Conservation (phyloP, 2,888 invertebrate genomes). For the Drosophila mimica region DNA sequence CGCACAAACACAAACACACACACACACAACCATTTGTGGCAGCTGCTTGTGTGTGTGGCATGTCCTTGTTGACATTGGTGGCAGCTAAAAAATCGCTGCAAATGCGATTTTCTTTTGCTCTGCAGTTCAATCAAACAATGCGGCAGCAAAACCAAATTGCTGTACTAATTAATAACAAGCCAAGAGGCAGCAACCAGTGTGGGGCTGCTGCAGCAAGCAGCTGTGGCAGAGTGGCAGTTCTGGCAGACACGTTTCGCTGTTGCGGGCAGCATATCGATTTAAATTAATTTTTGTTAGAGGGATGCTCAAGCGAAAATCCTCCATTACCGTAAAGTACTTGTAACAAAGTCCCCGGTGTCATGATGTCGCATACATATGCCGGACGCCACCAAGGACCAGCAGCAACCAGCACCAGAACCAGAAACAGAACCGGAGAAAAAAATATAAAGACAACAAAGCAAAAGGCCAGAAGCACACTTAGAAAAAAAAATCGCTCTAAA, state of each 20-base stretch:
- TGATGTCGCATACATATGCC: constrained; percentile 74
- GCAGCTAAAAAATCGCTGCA: constrained; percentile 29
- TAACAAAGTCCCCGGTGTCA: constrained; percentile 81
- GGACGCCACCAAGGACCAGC: constrained; percentile 40
- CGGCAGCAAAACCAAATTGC: constrained; percentile 62
- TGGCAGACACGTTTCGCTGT: constrained; percentile 57
- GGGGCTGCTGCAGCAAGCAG: constrained; percentile 8
- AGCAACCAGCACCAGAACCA: constrained; percentile 35
- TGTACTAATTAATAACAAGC: constrained; percentile 67
- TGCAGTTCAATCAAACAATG: constrained; percentile 56
- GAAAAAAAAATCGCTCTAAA: not conserved
- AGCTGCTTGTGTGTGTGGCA: constrained; percentile 52
- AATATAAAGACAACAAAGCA: constrained; percentile 29
- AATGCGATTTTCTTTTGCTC: constrained; percentile 13
- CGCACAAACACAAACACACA: not conserved
- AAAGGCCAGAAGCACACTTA: constrained; percentile 23
- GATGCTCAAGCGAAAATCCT: constrained; percentile 85
- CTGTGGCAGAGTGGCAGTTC: constrained; percentile 3
- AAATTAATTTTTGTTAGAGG: constrained; percentile 85
- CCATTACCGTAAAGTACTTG: constrained; percentile 85
- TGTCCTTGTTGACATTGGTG: constrained; percentile 73
- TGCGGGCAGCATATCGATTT: constrained; percentile 83
- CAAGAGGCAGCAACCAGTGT: constrained; percentile 22
- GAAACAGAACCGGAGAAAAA: constrained; percentile 23
- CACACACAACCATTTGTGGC: constrained; percentile 5